Conservation (phyloP, 2,797 vertebrate genomes). For the Sebastes vulpes region DNA sequence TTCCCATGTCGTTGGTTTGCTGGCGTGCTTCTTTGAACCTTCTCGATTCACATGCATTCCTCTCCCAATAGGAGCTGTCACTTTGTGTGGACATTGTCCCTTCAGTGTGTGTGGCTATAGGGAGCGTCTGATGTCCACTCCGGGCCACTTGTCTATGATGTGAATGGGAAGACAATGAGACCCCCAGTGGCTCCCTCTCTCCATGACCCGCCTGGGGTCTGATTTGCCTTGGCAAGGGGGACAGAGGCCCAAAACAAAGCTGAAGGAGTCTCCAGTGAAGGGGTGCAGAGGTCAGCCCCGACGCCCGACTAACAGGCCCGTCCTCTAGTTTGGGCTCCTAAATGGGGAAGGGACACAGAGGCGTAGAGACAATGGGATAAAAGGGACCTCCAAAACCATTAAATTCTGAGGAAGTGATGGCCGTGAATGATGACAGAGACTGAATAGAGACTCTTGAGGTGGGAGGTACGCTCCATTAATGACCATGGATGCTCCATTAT, state of each 20-base stretch:
- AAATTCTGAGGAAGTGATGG: slow-evolving; percentile 92
- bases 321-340: slow-evolving; percentile 84
- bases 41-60: slow-evolving; percentile 87
- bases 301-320: slow-evolving; percentile 81
- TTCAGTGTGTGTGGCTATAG: slow-evolving; percentile 82
- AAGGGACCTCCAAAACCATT: slow-evolving; percentile 90
- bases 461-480: slow-evolving; percentile 87
- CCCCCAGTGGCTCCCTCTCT: slow-evolving; percentile 86
- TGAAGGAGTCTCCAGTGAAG: slow-evolving; percentile 81
- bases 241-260: slow-evolving; percentile 87
- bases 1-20: slow-evolving; percentile 76
- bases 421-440: slow-evolving; percentile 89
- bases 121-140: slow-evolving; percentile 87
- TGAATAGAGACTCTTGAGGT: slow-evolving; percentile 88
- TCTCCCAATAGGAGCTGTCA: slow-evolving; percentile 89
- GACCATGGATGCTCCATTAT: slow-evolving; percentile 85
- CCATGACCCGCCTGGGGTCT: slow-evolving; percentile 79
- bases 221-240: slow-evolving; percentile 87
- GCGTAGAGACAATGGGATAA: slow-evolving; percentile 90
- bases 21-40: slow-evolving; percentile 82
- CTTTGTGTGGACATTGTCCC: slow-evolving; percentile 87
- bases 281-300: slow-evolving; percentile 82
- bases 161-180: slow-evolving; percentile 89
- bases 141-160: slow-evolving; percentile 89
- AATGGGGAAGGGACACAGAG: slow-evolving; percentile 86